Conservation (phyloP, 2,113 vertebrate species). For the Blennius ocellaris region DNA sequence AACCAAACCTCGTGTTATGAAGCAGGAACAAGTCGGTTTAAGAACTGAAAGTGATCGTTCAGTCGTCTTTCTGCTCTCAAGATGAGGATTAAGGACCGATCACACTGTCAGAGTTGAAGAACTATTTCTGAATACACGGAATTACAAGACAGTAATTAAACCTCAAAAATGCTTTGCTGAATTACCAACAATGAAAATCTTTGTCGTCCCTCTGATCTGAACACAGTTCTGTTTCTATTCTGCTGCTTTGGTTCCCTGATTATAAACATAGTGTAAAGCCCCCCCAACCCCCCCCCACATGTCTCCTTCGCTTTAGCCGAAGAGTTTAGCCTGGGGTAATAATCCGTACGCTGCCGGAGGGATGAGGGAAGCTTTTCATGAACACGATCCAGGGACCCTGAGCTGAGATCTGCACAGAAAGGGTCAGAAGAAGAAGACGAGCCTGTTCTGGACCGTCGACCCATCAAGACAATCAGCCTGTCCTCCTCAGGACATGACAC, state of each 20-base stretch:
- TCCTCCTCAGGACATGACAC: constrained; percentile 23
- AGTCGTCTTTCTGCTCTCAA: too few species aligned
- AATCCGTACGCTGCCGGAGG: constrained; percentile 28
- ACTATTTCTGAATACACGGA: too few species aligned
- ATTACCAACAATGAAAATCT: not conserved
- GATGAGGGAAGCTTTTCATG: constrained; percentile 47
- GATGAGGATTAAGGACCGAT: too few species aligned
- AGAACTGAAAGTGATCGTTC: too few species aligned
- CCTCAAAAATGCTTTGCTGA: not conserved
- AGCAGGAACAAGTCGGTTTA: too few species aligned
- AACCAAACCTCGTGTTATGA: too few species aligned
- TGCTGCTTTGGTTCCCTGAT: not conserved
- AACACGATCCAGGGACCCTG: not conserved
- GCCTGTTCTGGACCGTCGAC: not conserved
- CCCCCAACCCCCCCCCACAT: constrained; percentile 14
- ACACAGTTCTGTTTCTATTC: not conserved
- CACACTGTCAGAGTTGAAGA: too few species aligned
- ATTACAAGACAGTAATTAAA: too few species aligned
- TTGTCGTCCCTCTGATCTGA: not conserved
- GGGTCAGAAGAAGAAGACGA: not conserved
- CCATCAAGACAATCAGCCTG: not conserved
- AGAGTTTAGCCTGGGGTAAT: constrained; percentile 27
- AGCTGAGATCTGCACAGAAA: not conserved
- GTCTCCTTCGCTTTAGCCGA: constrained; percentile 2
- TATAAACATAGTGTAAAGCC: not conserved